These are phyloP conservation scores for Cacatua alba DNA, from an alignment of 2,113 vertebrate species.

Conservation along the genomic window DNA sequence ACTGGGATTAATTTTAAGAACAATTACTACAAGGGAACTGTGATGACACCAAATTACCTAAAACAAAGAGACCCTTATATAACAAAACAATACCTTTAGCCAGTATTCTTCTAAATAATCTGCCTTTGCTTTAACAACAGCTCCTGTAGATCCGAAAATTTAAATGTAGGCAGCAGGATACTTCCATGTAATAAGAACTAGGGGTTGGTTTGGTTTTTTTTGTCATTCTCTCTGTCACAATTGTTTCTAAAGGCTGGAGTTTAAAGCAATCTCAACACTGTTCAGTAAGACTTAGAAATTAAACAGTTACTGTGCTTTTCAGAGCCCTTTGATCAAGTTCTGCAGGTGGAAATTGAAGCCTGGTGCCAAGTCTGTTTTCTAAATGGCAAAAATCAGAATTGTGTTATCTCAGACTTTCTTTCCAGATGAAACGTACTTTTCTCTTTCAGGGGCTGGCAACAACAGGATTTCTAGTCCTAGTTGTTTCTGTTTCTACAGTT, in stretches of 20 bases:
- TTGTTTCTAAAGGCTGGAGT: not conserved
- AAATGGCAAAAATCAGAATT: conserved; percentile 15
- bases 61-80: not conserved
- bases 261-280: not conserved
- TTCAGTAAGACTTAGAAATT: conserved; percentile 26
- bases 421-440: not conserved
- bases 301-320: conserved; percentile 4
- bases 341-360: conserved; percentile 4
- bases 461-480: not conserved
- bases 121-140: not conserved
- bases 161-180: not conserved
- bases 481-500: not conserved
- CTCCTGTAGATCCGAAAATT: not conserved
- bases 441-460: not conserved
- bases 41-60: not conserved
- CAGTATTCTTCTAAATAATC: not conserved
- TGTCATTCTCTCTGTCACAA: not conserved
- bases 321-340: conserved; percentile 3
- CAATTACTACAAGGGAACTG: not conserved
- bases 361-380: conserved; percentile 2
- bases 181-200: not conserved
- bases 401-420: not conserved
- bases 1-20: not conserved
- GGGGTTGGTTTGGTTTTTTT: not conserved
- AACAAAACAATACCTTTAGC: not conserved